Evolutionary conservation across 2,888 invertebrate genomes (phyloP).

Genomic region (Callinectes sapidus): DNA sequence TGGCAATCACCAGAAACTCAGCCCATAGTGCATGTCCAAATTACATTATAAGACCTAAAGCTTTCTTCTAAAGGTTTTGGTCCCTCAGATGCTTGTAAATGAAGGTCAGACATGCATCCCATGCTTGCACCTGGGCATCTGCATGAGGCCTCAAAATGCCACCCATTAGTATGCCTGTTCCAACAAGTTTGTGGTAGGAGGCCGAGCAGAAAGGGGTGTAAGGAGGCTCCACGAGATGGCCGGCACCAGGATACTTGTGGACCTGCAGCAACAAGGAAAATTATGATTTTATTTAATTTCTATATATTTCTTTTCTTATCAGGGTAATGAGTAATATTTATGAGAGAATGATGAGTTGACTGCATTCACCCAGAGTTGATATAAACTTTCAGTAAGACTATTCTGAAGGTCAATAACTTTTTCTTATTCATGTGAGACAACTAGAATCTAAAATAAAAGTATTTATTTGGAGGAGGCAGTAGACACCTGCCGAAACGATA

Average conservation of each 20-base stretch:
- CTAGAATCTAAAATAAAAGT: too few relatives aligned
- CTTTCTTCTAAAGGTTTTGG: background rate
- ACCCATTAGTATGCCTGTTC: conserved; percentile 7
- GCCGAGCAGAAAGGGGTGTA: conserved; percentile 49
- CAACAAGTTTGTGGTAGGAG: conserved; percentile 30
- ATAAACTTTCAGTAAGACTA: too few relatives aligned
- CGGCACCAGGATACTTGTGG: conserved; percentile 48
- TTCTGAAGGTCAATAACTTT: too few relatives aligned
- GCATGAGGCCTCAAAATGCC: conserved; percentile 45
- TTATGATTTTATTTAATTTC: background rate
- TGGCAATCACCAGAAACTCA: too few relatives aligned
- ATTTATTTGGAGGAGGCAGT: too few relatives aligned
- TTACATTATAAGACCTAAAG: background rate
- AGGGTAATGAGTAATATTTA: background rate
- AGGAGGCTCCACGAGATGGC: conserved; percentile 60
- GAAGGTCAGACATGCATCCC: conserved; percentile 41
- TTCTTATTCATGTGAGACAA: too few relatives aligned
- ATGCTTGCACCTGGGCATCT: conserved; percentile 48
- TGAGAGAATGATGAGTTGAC: too few relatives aligned
- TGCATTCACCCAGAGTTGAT: too few relatives aligned
- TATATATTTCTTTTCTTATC: background rate
- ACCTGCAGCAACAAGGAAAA: conserved; percentile 32
- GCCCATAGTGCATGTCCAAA: too few relatives aligned
- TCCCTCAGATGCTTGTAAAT: conserved; percentile 44
- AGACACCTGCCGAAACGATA: too few relatives aligned